Evolutionary conservation across 2,797 vertebrate genomes (phyloP), one percentile per base, ranked within the genome.

Genomic region (Sebastes hopkinsi): DNA sequence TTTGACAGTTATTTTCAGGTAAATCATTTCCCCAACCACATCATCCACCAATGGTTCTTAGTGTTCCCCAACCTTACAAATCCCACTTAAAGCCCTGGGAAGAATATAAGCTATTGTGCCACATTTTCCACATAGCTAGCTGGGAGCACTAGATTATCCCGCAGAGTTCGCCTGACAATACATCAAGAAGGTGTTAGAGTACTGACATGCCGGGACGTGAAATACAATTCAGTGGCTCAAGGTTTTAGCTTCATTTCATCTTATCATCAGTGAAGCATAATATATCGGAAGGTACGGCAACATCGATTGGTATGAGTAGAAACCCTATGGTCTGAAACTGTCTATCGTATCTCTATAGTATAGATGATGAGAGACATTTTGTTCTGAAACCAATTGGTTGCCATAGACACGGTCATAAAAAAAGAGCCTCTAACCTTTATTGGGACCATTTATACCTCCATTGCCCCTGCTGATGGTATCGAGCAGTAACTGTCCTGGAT

Each of bases 401-500:
- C 82, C 85, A 86, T 76, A 79, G 84, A 81, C 76, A 84, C 83
- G 82, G 68, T 81, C 64, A 10, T 92, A 94, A 89, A 90, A 85
- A 83, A 77, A 78, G 10, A 54, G 50, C 65, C 82, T 87, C 82
- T 89, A 91, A 92, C 89, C 89, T 94, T 94, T 93, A 94, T 92
- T 92, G 89, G 86, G 79, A 86, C 82, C 91, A 91, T 94, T 94
- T 93, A 94, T 92, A 87, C 94, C 86, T 91, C 90, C 86, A 93
- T 92, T 93, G 90, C 91, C 89, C 88, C 86, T 77, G 85, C 84
- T 94, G 91, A 94, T 93, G 86, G 86, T 88, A 93, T 89, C 87
- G 71, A 91, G 89, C 90, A 90, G 87, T 94, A 94, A 94, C 92
- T 93, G 90, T 91, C 87, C 81, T 88, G 85, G 90, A 95, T 95